A percentile compares a stretch with the other conserved stretches of the same genome.
These are phyloP conservation scores for Cettia cetti DNA, from an alignment of 2,113 vertebrate species.

Conservation along the genomic window DNA sequence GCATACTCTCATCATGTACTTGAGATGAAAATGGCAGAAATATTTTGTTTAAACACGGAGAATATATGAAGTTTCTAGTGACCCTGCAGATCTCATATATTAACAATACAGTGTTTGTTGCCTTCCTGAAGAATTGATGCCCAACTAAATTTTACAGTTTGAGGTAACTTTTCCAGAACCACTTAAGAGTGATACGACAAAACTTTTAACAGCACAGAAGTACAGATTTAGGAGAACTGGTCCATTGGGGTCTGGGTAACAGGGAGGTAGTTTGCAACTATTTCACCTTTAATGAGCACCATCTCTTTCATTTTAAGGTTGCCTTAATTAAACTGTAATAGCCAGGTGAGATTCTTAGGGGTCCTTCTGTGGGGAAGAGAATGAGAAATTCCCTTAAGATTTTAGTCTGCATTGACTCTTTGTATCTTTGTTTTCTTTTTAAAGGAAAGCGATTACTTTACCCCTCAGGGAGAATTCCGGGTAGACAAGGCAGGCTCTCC, in stretches of 20 bases:
- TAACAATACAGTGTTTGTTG: not conserved
- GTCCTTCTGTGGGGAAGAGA: not conserved
- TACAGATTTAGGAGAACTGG: not conserved
- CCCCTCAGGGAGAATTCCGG: conserved; percentile 96
- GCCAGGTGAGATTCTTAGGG: not conserved
- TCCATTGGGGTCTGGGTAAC: not conserved
- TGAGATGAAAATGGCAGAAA: not conserved
- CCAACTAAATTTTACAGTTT: not conserved
- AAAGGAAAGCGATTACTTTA: conserved; percentile 98
- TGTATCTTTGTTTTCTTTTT: not conserved
- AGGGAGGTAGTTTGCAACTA: not conserved
- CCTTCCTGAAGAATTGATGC: not conserved
- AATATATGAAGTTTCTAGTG: not conserved
- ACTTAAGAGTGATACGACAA: not conserved
- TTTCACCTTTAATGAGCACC: not conserved
- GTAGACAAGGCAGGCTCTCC: conserved; percentile 98
- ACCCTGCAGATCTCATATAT: rapidly evolving
- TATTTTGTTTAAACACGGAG: not conserved
- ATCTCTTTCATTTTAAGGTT: not conserved
- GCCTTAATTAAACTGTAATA: not conserved
- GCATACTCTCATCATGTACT: not conserved
- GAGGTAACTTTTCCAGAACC: not conserved
- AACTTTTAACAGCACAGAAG: not conserved
- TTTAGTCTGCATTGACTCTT: not conserved
- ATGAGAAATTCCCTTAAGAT: not conserved